A percentile compares a stretch with the other conserved stretches of the same genome.
Conservation (phyloP, 2,888 invertebrate genomes). For the Byasa hedistus region DNA sequence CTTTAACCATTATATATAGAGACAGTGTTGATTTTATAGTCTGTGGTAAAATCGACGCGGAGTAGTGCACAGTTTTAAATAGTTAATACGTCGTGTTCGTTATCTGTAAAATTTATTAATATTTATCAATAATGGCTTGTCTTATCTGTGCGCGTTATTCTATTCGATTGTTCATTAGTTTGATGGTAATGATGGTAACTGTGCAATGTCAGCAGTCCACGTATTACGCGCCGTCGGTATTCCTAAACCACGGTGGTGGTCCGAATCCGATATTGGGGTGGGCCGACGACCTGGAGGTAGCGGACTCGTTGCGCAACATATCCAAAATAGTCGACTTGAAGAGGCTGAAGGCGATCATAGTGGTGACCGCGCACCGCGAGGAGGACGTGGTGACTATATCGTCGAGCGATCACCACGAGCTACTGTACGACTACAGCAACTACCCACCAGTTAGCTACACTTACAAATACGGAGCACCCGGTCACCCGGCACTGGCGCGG, state of each 20-base stretch:
- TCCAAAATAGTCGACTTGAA: slow-evolving; percentile 42
- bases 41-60: background rate
- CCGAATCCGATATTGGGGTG: slow-evolving; percentile 48
- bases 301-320: slow-evolving; percentile 43
- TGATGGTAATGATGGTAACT: background rate
- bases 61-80: background rate
- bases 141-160: background rate
- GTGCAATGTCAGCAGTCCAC: slow-evolving; percentile 6
- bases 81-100: background rate
- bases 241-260: slow-evolving; percentile 54
- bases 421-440: slow-evolving; percentile 50
- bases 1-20: background rate
- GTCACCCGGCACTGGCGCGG: slow-evolving; percentile 44
- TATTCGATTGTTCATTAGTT: background rate
- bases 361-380: slow-evolving; percentile 53
- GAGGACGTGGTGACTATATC: slow-evolving; percentile 49
- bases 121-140: background rate
- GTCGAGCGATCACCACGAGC: slow-evolving; percentile 40
- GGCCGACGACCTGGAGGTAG: slow-evolving; percentile 44
- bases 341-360: slow-evolving; percentile 44
- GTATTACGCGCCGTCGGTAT: slow-evolving; percentile 48
- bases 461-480: slow-evolving; percentile 49
- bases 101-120: background rate
- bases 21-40: background rate
- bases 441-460: slow-evolving; percentile 50